Percentiles rank a stretch among this genome's conserved stretches.
Evolutionary conservation across 1,140 invertebrate genomes (phyloP).

Genomic region (Drosophila mayri): DNA sequence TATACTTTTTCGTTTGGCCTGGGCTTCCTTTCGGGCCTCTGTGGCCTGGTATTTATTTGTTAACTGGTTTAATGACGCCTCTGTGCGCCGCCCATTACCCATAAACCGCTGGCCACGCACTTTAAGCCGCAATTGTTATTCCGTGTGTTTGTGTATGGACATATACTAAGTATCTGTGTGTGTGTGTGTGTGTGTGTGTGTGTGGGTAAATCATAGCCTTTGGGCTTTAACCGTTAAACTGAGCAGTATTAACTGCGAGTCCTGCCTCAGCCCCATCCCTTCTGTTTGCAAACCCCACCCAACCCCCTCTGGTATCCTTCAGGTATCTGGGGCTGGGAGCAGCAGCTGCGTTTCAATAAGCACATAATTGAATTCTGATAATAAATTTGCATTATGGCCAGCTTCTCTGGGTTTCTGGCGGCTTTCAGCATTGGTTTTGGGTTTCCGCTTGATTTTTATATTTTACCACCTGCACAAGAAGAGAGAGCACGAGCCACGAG

Average conservation of each 20-base stretch:
- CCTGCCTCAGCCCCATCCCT: neutral
- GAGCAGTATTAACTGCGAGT: constrained; percentile 74
- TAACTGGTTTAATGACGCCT: constrained; percentile 82
- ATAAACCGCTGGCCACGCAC: constrained; percentile 74
- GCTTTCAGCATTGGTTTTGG: constrained; percentile 72
- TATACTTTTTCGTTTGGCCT: constrained; percentile 29
- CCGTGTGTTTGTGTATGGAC: constrained; percentile 15
- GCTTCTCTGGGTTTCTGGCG: constrained; percentile 62
- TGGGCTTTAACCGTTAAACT: constrained; percentile 81
- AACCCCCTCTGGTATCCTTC: constrained; percentile 13
- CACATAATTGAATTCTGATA: constrained; percentile 84
- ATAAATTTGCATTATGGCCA: constrained; percentile 82
- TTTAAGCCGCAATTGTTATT: constrained; percentile 74
- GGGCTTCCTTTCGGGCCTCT: constrained; percentile 24
- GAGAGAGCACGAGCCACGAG: neutral
- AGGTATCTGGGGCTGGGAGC: constrained; percentile 57
- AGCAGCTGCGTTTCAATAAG: constrained; percentile 83
- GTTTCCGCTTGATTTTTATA: constrained; percentile 51
- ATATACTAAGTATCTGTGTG: constrained; percentile 22
- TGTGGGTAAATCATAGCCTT: constrained; percentile 76
- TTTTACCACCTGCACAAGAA: constrained; percentile 39
- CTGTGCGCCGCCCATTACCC: constrained; percentile 49
- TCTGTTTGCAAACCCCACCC: neutral
- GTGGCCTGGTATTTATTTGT: constrained; percentile 77
- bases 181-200: constrained; percentile 33